phyloP scores from a whole-genome alignment of 2,888 invertebrate genomes.

The Mimas tiliae region DNA sequence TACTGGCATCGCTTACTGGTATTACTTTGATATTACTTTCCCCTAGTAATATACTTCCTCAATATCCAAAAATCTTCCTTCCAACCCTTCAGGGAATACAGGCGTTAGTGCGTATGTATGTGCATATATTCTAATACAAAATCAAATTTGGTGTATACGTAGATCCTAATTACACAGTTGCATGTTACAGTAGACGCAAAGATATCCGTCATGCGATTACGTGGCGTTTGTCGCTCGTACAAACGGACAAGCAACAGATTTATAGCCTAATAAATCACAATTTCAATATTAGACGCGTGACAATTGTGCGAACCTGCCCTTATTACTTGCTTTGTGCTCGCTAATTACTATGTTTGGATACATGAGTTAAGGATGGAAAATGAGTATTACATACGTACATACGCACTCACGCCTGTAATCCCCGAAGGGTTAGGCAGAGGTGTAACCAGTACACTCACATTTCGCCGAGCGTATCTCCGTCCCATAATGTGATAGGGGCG shows the following conservation, averaged over 20 bases:
- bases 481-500: no score
- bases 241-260: constrained; percentile 70
- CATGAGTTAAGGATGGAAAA: not conserved
- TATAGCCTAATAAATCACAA: constrained; percentile 45
- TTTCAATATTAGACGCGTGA: constrained; percentile 41
- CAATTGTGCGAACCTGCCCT: constrained; percentile 23
- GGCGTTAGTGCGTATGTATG: no score
- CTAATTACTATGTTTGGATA: constrained; percentile 17
- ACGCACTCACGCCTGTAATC: no score
- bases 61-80: no score
- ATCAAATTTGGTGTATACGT: not conserved
- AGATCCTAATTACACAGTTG: constrained; percentile 29
- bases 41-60: no score
- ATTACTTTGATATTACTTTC: no score
- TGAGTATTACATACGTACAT: no score
- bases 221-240: constrained; percentile 60
- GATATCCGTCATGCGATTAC: constrained; percentile 59
- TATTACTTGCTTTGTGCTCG: constrained; percentile 20
- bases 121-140: not conserved
- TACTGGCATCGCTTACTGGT: no score
- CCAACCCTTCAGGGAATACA: no score
- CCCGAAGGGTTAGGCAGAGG: no score
- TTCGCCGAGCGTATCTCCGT: no score
- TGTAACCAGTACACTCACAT: no score
- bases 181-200: constrained; percentile 19